Percentiles rank a stretch among this genome's conserved stretches.
Conservation (phyloP, 2,888 invertebrate species). For the Marasmarcha lunaedactyla region DNA sequence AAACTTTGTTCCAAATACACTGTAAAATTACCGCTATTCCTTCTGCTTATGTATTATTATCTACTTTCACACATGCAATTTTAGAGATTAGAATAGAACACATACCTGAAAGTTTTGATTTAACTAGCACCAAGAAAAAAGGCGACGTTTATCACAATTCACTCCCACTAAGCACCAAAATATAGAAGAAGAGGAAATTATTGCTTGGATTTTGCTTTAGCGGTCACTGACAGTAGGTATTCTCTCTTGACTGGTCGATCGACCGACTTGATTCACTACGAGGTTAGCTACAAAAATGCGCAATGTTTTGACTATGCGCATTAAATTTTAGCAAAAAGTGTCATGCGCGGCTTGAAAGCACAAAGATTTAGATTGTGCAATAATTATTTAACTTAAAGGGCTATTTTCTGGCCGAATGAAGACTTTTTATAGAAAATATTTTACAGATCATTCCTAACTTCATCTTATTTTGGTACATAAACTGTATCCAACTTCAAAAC, state of each 20-base stretch:
- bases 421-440: no score
- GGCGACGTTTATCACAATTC: constrained; percentile 42
- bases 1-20: no score
- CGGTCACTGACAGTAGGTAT: constrained; percentile 25
- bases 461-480: no score
- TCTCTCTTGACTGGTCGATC: constrained; percentile 43
- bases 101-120: constrained; percentile 46
- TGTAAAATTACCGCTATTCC: no score
- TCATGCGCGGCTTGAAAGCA: constrained; percentile 40
- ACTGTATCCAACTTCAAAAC: no score
- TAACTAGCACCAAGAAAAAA: constrained; percentile 39
- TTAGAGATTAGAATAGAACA: constrained; percentile 11
- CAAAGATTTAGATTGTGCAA: background rate
- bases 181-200: constrained; percentile 32
- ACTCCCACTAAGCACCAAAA: constrained; percentile 61
- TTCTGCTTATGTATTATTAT: no score
- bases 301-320: constrained; percentile 70
- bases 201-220: background rate
- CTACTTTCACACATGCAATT: no score
- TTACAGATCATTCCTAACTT: no score
- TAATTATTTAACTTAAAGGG: no score
- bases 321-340: constrained; percentile 43
- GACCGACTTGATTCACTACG: constrained; percentile 24
- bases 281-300: constrained; percentile 60
- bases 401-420: no score